Evolutionary conservation across 2,113 vertebrate species (phyloP).

Genomic region (Galemys pyrenaicus): DNA sequence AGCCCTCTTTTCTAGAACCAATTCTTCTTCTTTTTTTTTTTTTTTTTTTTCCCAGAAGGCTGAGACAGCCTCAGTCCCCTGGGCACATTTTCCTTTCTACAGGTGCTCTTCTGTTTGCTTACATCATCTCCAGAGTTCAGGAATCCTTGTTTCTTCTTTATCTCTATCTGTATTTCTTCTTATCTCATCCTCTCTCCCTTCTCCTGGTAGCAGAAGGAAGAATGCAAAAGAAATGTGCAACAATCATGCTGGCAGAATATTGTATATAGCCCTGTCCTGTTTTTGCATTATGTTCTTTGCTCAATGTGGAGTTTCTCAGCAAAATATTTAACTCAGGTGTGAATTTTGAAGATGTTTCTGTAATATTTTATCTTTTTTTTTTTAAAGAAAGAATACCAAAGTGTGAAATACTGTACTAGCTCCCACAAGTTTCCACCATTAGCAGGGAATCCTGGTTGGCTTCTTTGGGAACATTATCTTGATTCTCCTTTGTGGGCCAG

Average conservation of each 20-base stretch:
- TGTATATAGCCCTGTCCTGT: slow-evolving; percentile 58
- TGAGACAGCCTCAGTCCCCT: not conserved
- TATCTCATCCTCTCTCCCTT: not conserved
- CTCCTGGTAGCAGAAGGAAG: slow-evolving; percentile 15
- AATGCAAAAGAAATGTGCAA: not conserved
- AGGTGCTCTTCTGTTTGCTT: not conserved
- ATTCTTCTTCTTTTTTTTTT: not conserved
- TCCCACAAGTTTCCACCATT: not conserved
- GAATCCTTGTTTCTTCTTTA: not conserved
- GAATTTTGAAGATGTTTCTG: slow-evolving; percentile 71
- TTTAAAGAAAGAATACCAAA: slow-evolving; percentile 38
- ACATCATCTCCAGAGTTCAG: not conserved
- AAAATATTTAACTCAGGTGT: slow-evolving; percentile 80
- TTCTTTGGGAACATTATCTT: not conserved
- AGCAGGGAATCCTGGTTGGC: slow-evolving; percentile 7
- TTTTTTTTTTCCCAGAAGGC: not conserved
- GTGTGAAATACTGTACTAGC: slow-evolving; percentile 46
- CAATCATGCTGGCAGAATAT: not conserved
- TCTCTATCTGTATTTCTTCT: not conserved
- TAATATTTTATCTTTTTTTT: slow-evolving; percentile 74
- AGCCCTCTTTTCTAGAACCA: not conserved
- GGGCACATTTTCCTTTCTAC: not conserved
- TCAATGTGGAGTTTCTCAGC: slow-evolving; percentile 62
- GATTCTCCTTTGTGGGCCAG: slow-evolving; percentile 47
- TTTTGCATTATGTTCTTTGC: slow-evolving; percentile 56